A percentile compares a stretch with the other conserved stretches of the same genome.
Evolutionary conservation across 1,140 invertebrate species (phyloP).

Genomic region (Drosophila sucinea): DNA sequence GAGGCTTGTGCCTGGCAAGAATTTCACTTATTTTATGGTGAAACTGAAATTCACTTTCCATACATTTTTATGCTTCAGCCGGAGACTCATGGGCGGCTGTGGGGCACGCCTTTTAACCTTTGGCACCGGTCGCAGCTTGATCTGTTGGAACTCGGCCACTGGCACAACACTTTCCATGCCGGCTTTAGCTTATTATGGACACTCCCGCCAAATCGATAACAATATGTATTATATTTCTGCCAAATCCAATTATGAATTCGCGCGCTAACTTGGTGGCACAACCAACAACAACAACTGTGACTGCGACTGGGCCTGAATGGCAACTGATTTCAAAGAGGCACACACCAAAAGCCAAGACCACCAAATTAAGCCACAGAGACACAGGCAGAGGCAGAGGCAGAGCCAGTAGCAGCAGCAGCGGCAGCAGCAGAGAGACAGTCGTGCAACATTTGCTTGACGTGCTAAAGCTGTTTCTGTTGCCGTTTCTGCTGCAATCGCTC

Average conservation of each 20-base stretch:
- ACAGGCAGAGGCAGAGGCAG: constrained; percentile 32
- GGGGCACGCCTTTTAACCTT: constrained; percentile 74
- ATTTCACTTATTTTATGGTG: neutral
- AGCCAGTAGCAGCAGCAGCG: constrained; percentile 35
- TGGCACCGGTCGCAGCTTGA: constrained; percentile 75
- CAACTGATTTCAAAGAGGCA: constrained; percentile 61
- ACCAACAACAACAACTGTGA: constrained; percentile 40
- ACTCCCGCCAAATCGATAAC: constrained; percentile 40
- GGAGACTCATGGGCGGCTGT: constrained; percentile 59
- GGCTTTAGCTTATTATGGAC: constrained; percentile 19
- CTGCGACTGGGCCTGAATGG: constrained; percentile 59
- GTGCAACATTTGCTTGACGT: constrained; percentile 65
- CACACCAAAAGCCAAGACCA: constrained; percentile 54
- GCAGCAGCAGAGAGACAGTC: constrained; percentile 51
- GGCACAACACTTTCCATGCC: constrained; percentile 66
- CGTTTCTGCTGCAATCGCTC: constrained; percentile 64
- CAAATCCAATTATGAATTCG: constrained; percentile 75
- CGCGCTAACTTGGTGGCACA: neutral
- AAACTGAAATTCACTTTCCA: constrained; percentile 36
- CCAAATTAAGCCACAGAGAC: constrained; percentile 52
- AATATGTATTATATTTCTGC: constrained; percentile 35
- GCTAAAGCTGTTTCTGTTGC: constrained; percentile 25
- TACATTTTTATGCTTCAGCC: constrained; percentile 62
- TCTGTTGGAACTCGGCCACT: constrained; percentile 75
- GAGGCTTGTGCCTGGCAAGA: neutral